Percentiles rank a stretch among this genome's conserved stretches.
Conservation (phyloP, 1,140 invertebrate species). For the Brachionus sp. region DNA sequence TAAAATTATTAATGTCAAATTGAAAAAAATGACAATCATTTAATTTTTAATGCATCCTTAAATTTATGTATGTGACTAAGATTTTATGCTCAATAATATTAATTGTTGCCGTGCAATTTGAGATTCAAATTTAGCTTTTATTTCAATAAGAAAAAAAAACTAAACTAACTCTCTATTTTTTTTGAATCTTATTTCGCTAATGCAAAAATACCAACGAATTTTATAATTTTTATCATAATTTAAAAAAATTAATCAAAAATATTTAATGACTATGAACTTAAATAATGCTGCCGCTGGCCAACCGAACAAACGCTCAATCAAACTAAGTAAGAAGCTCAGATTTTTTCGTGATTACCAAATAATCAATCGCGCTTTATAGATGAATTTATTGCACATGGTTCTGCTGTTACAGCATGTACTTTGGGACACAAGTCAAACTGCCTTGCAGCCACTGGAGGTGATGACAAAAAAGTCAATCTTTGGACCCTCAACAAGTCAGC, state of each 20-base stretch:
- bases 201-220: not conserved
- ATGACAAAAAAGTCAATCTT: conserved; percentile 93
- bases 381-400: conserved; percentile 81
- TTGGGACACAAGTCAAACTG: conserved; percentile 83
- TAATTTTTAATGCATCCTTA: not conserved
- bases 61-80: conserved; percentile 6
- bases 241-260: conserved; percentile 15
- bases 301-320: conserved; percentile 22
- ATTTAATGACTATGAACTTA: conserved; percentile 25
- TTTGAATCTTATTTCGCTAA: not conserved
- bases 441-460: conserved; percentile 90
- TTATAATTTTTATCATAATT: conserved; percentile 2
- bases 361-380: conserved; percentile 63
- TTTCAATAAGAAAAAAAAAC: conserved; percentile 1
- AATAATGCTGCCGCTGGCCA: conserved; percentile 10
- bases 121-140: not conserved
- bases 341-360: conserved; percentile 54
- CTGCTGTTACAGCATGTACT: conserved; percentile 82
- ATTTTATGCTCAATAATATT: not conserved
- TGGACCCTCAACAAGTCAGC: conserved; percentile 92
- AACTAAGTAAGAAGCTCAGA: not conserved
- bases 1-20: not conserved
- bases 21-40: not conserved
- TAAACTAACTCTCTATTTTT: conserved; percentile 9
- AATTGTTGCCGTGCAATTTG: conserved; percentile 24